A percentile compares a stretch with the other conserved stretches of the same genome.
phyloP scores from a whole-genome alignment of 2,888 invertebrate genomes.

The Spilarctia lutea region DNA sequence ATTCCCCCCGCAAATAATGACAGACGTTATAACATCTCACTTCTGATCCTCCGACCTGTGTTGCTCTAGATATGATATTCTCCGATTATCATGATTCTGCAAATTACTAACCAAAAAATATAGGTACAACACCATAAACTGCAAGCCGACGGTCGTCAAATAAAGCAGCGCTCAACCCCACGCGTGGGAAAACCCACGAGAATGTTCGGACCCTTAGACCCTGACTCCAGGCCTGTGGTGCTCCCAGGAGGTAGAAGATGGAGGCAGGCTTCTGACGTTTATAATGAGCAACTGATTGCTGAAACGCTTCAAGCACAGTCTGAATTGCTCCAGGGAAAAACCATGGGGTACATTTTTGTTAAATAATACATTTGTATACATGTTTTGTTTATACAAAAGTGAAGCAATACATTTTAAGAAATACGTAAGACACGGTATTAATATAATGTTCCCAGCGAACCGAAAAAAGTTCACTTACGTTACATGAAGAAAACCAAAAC shows the following conservation, averaged over 20 bases:
- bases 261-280: conserved; percentile 94
- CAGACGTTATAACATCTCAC: no score
- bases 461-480: no score
- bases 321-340: conserved; percentile 93
- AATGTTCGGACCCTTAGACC: conserved; percentile 87
- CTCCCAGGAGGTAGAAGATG: conserved; percentile 93
- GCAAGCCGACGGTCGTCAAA: conserved; percentile 77
- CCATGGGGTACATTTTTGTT: conserved; percentile 90
- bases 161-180: conserved; percentile 83
- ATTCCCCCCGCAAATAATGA: no score
- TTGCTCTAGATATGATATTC: background rate
- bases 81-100: background rate
- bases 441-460: no score
- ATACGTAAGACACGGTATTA: no score
- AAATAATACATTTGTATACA: background rate
- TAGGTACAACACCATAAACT: conserved; percentile 75
- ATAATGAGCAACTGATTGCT: conserved; percentile 95
- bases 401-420: background rate
- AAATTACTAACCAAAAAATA: conserved; percentile 5
- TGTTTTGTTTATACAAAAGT: background rate
- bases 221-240: conserved; percentile 90
- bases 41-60: no score
- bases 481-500: no score
- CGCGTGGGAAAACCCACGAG: conserved; percentile 72
- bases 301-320: conserved; percentile 94